Conservation (phyloP, 2,797 vertebrate genomes). For the Diplodus sargus region DNA sequence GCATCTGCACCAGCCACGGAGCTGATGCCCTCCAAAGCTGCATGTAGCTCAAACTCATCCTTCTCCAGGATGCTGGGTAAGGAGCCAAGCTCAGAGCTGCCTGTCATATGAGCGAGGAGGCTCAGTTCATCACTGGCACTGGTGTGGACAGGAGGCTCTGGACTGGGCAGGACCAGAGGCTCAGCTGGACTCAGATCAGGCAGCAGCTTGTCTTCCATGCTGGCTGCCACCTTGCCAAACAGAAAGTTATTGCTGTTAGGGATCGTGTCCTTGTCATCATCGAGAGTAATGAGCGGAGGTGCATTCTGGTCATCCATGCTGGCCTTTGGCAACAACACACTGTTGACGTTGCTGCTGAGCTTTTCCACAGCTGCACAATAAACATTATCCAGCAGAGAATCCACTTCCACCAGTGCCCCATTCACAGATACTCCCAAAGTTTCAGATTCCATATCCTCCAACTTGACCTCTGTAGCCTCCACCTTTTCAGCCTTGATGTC, state of each 20-base stretch:
- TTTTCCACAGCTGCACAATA: constrained; percentile 94
- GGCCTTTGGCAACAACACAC: constrained; percentile 78
- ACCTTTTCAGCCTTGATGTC: constrained; percentile 99
- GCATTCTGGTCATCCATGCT: constrained; percentile 87
- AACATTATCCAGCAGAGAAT: constrained; percentile 92
- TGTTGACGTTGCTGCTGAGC: constrained; percentile 82
- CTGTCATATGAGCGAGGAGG: constrained; percentile 89
- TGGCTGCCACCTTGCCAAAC: constrained; percentile 87
- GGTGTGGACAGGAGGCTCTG: constrained; percentile 83
- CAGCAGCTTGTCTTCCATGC: constrained; percentile 88
- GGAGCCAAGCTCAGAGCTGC: constrained; percentile 86
- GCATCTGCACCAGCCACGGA: constrained; percentile 81
- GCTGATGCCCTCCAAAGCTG: constrained; percentile 84
- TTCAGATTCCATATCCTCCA: constrained; percentile 95
- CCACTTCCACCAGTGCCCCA: constrained; percentile 91
- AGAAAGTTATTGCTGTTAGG: constrained; percentile 88
- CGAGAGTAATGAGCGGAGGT: constrained; percentile 93
- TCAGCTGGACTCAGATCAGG: constrained; percentile 88
- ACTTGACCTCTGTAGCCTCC: constrained; percentile 97
- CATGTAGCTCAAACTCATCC: constrained; percentile 91
- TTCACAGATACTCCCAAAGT: constrained; percentile 88
- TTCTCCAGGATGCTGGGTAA: constrained; percentile 88
- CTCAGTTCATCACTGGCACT: constrained; percentile 88
- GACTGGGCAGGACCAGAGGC: constrained; percentile 86
- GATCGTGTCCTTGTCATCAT: constrained; percentile 92